Evolutionary conservation across 2,888 invertebrate species (phyloP).

Genomic region (Sphecodes monilicornis): DNA sequence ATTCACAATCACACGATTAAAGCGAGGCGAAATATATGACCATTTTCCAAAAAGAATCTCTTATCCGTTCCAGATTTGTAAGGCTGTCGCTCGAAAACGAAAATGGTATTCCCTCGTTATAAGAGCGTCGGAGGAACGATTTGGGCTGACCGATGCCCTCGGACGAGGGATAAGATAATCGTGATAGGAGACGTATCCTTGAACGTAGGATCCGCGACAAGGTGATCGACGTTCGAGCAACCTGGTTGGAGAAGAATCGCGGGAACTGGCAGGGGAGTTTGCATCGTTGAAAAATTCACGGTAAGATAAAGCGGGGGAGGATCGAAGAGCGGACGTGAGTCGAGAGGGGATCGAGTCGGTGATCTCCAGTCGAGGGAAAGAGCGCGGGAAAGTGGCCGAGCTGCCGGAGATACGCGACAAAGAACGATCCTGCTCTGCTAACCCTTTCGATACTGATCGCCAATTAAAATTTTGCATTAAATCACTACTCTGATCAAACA

Average conservation of each 20-base stretch:
- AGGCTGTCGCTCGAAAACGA: background rate
- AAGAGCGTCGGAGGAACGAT: background rate
- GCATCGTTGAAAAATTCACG: constrained; percentile 67
- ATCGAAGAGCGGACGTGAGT: constrained; percentile 49
- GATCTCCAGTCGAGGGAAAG: background rate
- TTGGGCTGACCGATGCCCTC: background rate
- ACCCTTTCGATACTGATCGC: background rate
- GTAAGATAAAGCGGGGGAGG: constrained; percentile 60
- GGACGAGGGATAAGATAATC: background rate
- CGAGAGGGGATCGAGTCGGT: constrained; percentile 12
- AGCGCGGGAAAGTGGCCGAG: constrained; percentile 23
- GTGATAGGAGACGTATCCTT: background rate
- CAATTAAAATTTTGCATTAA: background rate
- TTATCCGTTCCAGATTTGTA: background rate
- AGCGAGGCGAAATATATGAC: background rate
- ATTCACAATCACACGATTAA: background rate
- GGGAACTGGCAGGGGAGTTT: constrained; percentile 47
- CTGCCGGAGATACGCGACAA: constrained; percentile 39
- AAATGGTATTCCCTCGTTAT: background rate
- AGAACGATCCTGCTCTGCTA: constrained; percentile 51
- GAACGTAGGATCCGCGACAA: background rate
- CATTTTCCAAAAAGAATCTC: background rate
- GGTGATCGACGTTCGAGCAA: constrained; percentile 25
- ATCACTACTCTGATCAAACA: background rate
- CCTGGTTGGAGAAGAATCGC: constrained; percentile 33